A percentile compares a stretch with the other conserved stretches of the same genome.
Evolutionary conservation across 2,797 vertebrate species (phyloP).

Genomic region (Heteromormyrus szaboi): DNA sequence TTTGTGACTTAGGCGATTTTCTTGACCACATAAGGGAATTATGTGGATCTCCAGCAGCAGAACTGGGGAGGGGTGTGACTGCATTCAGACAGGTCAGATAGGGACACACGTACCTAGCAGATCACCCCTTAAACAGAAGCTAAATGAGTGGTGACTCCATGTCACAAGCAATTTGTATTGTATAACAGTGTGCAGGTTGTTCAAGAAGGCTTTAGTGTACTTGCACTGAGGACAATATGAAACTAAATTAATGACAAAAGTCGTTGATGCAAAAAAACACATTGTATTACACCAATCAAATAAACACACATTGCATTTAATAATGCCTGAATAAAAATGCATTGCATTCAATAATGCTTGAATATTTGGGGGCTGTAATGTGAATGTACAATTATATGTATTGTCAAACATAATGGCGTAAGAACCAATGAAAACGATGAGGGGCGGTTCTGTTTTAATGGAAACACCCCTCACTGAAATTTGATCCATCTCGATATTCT

Average conservation of each 20-base stretch:
- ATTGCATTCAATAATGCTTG: background rate
- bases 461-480: background rate
- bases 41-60: background rate
- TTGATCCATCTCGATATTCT: background rate
- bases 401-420: no score
- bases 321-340: background rate
- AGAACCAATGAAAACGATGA: background rate
- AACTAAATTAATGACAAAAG: background rate
- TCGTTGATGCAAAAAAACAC: background rate
- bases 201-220: background rate
- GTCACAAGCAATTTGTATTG: background rate
- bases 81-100: background rate
- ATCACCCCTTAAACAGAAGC: background rate
- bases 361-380: background rate
- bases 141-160: background rate
- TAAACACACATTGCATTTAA: background rate
- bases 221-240: background rate
- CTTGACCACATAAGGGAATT: conserved; percentile 19
- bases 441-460: background rate
- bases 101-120: background rate
- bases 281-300: background rate
- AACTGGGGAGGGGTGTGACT: background rate
- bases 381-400: no score
- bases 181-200: background rate
- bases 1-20: background rate